These are phyloP conservation scores for Oscheius sp. DNA, from an alignment of 1,140 invertebrate species.

Conservation along the genomic window DNA sequence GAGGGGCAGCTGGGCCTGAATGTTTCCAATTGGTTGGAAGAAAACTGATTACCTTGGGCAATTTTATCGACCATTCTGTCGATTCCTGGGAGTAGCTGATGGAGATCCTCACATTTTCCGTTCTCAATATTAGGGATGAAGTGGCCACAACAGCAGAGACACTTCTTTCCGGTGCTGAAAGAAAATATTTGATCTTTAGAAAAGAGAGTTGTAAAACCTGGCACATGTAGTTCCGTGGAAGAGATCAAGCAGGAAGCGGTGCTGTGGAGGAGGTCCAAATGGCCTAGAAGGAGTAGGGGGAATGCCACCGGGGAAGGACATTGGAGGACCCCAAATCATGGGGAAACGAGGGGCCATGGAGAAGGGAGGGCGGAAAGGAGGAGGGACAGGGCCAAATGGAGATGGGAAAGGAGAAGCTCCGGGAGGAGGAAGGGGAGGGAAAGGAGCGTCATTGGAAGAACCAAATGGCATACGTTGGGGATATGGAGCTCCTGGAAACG, in stretches of 20 bases:
- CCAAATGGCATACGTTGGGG: too few species aligned
- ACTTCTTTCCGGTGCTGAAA: slow-evolving; percentile 30
- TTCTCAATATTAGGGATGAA: slow-evolving; percentile 31
- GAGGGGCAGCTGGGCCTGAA: background rate
- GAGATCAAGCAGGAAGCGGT: slow-evolving; percentile 17
- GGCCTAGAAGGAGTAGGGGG: slow-evolving; percentile 2
- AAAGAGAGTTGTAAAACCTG: slow-evolving; percentile 8
- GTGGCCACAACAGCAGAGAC: slow-evolving; percentile 40
- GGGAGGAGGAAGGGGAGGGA: background rate
- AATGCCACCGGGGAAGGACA: background rate
- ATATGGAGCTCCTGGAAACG: too few species aligned
- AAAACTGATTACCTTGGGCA: background rate
- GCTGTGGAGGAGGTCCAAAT: slow-evolving; percentile 9
- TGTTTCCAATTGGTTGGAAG: background rate
- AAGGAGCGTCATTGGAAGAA: too few species aligned
- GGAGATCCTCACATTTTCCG: slow-evolving; percentile 33
- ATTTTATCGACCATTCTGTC: slow-evolving; percentile 29
- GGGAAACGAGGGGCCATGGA: background rate
- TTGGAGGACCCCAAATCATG: background rate
- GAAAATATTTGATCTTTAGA: background rate
- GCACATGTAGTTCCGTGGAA: slow-evolving; percentile 30
- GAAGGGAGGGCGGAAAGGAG: slow-evolving; percentile 7
- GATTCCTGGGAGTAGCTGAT: slow-evolving; percentile 29
- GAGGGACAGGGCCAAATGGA: background rate
- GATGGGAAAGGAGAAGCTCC: background rate